Percentiles rank a stretch among this genome's conserved stretches.
These are phyloP conservation scores for Lepilemur ruficaudatus DNA, from an alignment of 2,797 vertebrate species.

Conservation along the genomic window DNA sequence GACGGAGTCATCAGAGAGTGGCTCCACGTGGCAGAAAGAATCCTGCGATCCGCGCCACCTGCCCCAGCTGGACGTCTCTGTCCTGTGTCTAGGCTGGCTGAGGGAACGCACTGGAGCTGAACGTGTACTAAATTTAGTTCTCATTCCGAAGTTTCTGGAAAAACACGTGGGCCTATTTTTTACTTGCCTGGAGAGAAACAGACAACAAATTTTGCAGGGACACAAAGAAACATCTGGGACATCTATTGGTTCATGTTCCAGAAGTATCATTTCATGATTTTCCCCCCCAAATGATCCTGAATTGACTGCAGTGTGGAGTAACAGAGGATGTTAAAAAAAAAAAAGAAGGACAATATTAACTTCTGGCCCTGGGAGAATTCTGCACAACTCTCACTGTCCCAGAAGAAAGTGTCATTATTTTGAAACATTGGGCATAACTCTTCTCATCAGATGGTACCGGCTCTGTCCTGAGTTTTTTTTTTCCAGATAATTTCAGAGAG, in stretches of 20 bases:
- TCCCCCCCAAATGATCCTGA: background rate
- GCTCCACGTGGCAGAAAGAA: fast-evolving
- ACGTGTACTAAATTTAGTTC: background rate
- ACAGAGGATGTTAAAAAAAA: background rate
- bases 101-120: background rate
- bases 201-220: background rate
- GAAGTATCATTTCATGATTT: background rate
- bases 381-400: too few relatives aligned
- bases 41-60: fast-evolving
- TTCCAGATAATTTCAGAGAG: too few relatives aligned
- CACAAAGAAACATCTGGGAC: background rate
- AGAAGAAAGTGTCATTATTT: background rate
- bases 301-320: background rate
- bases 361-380: too few relatives aligned
- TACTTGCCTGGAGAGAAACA: background rate
- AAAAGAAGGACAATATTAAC: too few relatives aligned
- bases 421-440: background rate
- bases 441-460: background rate
- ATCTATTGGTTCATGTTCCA: background rate
- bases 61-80: fast-evolving
- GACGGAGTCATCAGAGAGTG: fast-evolving
- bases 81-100: background rate
- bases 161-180: background rate
- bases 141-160: background rate
- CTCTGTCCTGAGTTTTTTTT: background rate